Evolutionary conservation across 2,888 invertebrate species (phyloP), one percentile per base, ranked within the genome.

Genomic region (Lepidocyrtinus sp.): DNA sequence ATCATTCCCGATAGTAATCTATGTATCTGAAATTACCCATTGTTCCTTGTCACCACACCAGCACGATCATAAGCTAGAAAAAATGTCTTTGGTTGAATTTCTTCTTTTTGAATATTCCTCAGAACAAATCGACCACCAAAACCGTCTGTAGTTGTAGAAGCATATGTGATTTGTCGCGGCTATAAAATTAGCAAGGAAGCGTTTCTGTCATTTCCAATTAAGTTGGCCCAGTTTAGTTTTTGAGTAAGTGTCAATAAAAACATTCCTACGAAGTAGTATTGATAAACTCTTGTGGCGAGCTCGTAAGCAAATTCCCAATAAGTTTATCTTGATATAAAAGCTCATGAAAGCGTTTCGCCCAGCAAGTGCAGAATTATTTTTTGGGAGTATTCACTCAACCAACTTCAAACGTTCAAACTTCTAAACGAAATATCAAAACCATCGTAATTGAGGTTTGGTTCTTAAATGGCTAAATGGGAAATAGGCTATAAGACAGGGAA

Each of bases 141-240:
- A n/a, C n/a, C n/a, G n/a, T n/a, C n/a, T n/a, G n/a, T n/a, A n/a
- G n/a, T n/a, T n/a, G 50, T 50, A 2, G 15, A 50, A 50, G 50
- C 50, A 50, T 50, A 17, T 50, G 50, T 50, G 50, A 50, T 50
- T 50, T 50, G 50, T 50, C 50, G 50, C 50, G 17, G 50, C 15
- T 12, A 50, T 50, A 50, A 50, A 50, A 50, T 50, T 50, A 50
- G 50, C 50, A 17, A 50, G 50, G 50, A 50, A 50, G 17, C 50
- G 50, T 50, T 50, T 36, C 17, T 50, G 50, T 50, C 50, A 50
- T 50, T 50, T 50, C 50, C 50, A 50, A 50, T 50, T 50, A 50
- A 50, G 50, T 50, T 50, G 50, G 50, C 50, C 50, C 50, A 50
- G 50, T 50, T 50, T 12, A 7, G 50, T 50, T 50, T 36, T 36